Evolutionary conservation across 2,888 invertebrate species (phyloP), one percentile per base, ranked within the genome.

Genomic region (Aphidius colemani): DNA sequence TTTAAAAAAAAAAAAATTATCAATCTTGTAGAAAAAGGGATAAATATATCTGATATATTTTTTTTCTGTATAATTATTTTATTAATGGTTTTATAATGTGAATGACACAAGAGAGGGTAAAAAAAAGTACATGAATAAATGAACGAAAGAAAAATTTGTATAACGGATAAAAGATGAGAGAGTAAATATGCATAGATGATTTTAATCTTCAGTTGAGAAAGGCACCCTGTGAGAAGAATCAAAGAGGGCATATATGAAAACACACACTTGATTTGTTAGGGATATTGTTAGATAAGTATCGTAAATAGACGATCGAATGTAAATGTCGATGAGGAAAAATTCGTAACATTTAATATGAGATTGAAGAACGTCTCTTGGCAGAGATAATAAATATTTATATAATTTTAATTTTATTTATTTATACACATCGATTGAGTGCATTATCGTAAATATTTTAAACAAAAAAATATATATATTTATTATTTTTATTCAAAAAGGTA

Each of bases 271-370:
- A 30, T 30, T 30, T 30, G 30, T 30, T 30, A 30, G 30, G 30
- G 30, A 30, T 30, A 5, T 30, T 30, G 5, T 18, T 18, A 30
- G 30, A 30, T 30, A 30, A 30, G 5, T 61, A 68, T 68, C 67
- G 66, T 30, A 53, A 48, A 40, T 63, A 48, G 56, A 59, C 13
- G 57, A 66, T 57, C 58, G 62, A 66, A 67, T 64, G 59, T 53
- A 56, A 30, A 51, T 48, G 57, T 53, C 56, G 60, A 53, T 44
- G 57, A 44, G 60, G 39, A 64, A 59, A 59, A 59, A 61, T 61
- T 55, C 61, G 61, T 55, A 61, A 61, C 61, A 61, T 61, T 2
- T 55, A 43, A 55, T 55, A 55, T 61, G 55, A 55, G 49, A 53
- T 43, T 55, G 61, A 41, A 18, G 48, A 48, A 55, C 41, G 53